Percentiles rank a stretch among this genome's conserved stretches.
phyloP scores from a whole-genome alignment of 2,888 invertebrate species.

The Lagria hirta region DNA sequence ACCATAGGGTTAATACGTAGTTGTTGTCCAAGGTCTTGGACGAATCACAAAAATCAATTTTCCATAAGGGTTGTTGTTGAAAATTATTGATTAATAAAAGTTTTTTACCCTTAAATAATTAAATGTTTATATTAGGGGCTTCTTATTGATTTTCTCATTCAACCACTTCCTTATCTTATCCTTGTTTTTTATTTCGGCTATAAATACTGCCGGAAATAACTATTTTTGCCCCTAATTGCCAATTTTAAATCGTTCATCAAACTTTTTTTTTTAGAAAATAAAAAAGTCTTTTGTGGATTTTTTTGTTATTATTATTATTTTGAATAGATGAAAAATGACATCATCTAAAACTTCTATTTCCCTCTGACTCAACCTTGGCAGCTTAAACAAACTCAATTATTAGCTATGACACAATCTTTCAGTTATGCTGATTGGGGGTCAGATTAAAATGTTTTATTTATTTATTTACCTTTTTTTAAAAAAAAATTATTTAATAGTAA shows the following conservation, averaged over 20 bases:
- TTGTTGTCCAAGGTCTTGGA: conserved; percentile 4
- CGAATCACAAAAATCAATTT: conserved; percentile 3
- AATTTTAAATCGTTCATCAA: conserved; percentile 3
- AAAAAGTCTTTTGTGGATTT: neutral
- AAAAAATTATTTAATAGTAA: no score
- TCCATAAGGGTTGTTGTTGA: neutral
- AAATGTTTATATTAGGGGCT: conserved; percentile 3
- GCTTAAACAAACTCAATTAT: conserved; percentile 12
- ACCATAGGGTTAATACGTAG: conserved; percentile 1
- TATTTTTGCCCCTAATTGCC: conserved; percentile 2
- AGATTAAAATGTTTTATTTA: conserved; percentile 1
- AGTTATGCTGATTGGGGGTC: conserved; percentile 14
- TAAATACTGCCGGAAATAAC: no score
- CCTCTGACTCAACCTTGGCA: conserved; percentile 16
- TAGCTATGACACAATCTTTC: conserved; percentile 23
- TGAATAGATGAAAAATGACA: conserved; percentile 6
- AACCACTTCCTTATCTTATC: no score
- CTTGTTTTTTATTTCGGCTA: no score
- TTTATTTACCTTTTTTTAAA: neutral
- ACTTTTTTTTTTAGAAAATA: no score
- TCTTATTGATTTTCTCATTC: no score
- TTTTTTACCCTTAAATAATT: neutral
- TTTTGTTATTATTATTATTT: neutral
- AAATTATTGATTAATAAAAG: neutral
- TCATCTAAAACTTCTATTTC: conserved; percentile 7